phyloP scores from a whole-genome alignment of 2,797 vertebrate species.

The Coracias cyanogaster region DNA sequence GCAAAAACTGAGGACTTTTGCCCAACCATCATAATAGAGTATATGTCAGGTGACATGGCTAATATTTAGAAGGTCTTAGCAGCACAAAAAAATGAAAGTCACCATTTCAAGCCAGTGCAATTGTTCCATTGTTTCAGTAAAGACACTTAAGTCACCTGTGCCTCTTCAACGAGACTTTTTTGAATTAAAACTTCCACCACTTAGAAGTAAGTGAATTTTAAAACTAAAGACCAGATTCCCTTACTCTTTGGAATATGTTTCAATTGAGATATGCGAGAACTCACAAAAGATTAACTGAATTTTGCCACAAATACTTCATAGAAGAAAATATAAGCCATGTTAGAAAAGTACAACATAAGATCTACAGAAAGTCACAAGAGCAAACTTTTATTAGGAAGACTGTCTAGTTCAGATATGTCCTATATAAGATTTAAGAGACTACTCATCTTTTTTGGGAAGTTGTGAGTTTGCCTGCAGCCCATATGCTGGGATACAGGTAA shows the following conservation, averaged over 20 bases:
- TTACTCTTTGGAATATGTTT: background rate
- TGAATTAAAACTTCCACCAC: background rate
- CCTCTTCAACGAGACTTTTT: background rate
- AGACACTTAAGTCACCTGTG: background rate
- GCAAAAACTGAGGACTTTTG: background rate
- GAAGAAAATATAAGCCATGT: background rate
- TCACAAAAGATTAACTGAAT: background rate
- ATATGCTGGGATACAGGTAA: background rate
- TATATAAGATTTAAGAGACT: background rate
- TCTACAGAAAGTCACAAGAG: constrained; percentile 19
- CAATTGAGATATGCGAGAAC: background rate
- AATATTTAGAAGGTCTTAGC: background rate
- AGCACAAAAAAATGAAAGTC: background rate
- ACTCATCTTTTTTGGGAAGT: background rate
- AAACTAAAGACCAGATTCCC: background rate
- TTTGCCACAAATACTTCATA: background rate
- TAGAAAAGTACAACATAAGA: constrained; percentile 21
- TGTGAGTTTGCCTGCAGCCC: background rate
- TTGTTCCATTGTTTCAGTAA: background rate
- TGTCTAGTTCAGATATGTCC: background rate
- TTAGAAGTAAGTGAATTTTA: background rate
- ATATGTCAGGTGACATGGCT: background rate
- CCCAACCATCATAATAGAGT: background rate
- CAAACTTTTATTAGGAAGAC: constrained; percentile 29
- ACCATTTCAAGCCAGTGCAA: background rate